Evolutionary conservation across 2,797 vertebrate species (phyloP).

Genomic region (Poeciliopsis presidionis): DNA sequence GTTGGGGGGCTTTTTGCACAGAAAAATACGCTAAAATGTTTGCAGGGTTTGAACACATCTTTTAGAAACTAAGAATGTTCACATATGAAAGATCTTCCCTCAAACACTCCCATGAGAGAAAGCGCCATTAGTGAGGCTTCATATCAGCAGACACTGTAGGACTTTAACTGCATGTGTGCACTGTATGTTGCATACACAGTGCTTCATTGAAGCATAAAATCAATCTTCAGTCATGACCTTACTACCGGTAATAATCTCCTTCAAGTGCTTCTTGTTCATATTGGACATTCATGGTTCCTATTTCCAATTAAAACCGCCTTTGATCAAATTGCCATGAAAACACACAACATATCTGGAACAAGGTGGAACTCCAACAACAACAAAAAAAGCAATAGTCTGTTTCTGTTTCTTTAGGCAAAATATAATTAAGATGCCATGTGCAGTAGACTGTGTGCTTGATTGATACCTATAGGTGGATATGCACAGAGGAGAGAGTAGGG

Average conservation of each 20-base stretch:
- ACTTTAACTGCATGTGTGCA: neutral
- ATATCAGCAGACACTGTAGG: neutral
- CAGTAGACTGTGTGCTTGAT: constrained; percentile 49
- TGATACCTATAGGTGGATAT: constrained; percentile 44
- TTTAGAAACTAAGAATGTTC: neutral
- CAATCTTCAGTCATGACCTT: neutral
- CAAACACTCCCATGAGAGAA: neutral
- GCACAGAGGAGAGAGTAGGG: constrained; percentile 15
- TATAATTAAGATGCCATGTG: constrained; percentile 64
- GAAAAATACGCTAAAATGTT: neutral
- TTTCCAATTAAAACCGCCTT: constrained; percentile 25
- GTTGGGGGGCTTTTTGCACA: too few relatives aligned
- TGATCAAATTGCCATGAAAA: constrained; percentile 35
- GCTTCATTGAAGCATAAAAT: constrained; percentile 3
- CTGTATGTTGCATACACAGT: constrained; percentile 9
- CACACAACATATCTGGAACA: constrained; percentile 13
- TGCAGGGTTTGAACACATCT: neutral
- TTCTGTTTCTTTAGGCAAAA: constrained; percentile 51
- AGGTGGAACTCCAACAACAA: constrained; percentile 24
- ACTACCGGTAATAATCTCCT: neutral
- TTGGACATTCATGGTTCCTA: neutral
- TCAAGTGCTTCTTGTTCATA: constrained; percentile 6
- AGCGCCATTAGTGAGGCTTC: neutral
- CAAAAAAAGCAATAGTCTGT: constrained; percentile 41
- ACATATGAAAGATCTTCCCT: neutral